Evolutionary conservation across 1,140 invertebrate species (phyloP).

Genomic region (Drosophila triauraria): DNA sequence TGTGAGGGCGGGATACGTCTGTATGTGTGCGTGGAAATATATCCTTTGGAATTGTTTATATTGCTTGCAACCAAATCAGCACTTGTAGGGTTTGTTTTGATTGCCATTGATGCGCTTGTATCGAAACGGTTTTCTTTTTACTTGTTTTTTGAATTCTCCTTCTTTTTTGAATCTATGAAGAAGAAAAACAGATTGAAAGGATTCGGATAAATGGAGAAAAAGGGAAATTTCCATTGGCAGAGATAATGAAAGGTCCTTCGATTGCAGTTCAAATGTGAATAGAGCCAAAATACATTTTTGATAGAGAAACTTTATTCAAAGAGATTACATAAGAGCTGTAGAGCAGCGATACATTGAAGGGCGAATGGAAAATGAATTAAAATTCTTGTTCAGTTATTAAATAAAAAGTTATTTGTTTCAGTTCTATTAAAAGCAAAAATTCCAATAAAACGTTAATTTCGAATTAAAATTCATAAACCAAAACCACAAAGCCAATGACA

Average conservation of each 20-base stretch:
- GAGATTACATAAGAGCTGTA: not conserved
- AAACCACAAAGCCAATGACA: slow-evolving; percentile 37
- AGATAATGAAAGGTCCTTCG: slow-evolving; percentile 74
- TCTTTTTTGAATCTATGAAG: slow-evolving; percentile 1
- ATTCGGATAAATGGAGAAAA: slow-evolving; percentile 21
- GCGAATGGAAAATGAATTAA: slow-evolving; percentile 1
- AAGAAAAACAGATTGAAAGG: slow-evolving; percentile 10
- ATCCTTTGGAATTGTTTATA: slow-evolving; percentile 75
- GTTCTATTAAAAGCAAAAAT: not conserved
- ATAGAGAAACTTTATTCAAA: not conserved
- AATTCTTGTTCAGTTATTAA: slow-evolving; percentile 15
- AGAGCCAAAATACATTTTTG: slow-evolving; percentile 18
- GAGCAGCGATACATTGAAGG: not conserved
- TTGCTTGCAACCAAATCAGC: slow-evolving; percentile 77
- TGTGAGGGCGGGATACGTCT: not conserved
- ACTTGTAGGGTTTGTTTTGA: slow-evolving; percentile 74
- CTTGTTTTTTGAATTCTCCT: slow-evolving; percentile 18
- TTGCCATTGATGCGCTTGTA: slow-evolving; percentile 73
- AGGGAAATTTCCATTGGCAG: slow-evolving; percentile 25
- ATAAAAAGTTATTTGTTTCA: slow-evolving; percentile 16
- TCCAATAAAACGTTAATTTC: not conserved
- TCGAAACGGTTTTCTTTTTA: slow-evolving; percentile 45
- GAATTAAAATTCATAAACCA: slow-evolving; percentile 34
- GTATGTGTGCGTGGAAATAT: slow-evolving; percentile 39
- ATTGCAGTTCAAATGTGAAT: slow-evolving; percentile 52